Evolutionary conservation across 2,797 vertebrate genomes (phyloP), one percentile per base, ranked within the genome.

Genomic region (Danio aesculapii): DNA sequence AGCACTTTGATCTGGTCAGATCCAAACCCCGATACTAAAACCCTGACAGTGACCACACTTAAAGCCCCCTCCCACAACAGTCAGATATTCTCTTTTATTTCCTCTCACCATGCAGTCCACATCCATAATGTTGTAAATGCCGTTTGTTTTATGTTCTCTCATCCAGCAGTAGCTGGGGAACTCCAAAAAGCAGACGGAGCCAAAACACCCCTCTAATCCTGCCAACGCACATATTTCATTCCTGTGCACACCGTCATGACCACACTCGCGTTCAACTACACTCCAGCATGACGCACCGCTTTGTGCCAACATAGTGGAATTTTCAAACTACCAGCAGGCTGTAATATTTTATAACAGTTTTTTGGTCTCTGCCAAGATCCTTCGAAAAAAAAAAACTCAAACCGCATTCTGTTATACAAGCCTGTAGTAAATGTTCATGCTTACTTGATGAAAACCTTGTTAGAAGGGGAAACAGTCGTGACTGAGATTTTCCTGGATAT

Each of bases 1-100:
- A 17, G 49, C 30, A 72, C 86, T 88, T 87, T 87, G 43, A 84
- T 85, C 76, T 85, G 39, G 59, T 81, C 44, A 44, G 81, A 86
- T 87, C 83, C 81, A 52, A 85, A 71, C 77, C 64, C 72, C 83
- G 68, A 81, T 53, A 75, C 57, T 67, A 50, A 50, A 77, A 77
- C 69, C 58, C 77, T 82, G 74, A 79, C 83, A 78, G 53, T 81
- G 61, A 75, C 82, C 46, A 70, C 83, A 46, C 41, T 78, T 80
- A 66, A 39, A 58, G 82, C 76, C 59, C 81, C 63, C 52, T 53
- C 53, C 77, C 72, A 79, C 72, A 83, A 74, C 81, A 83, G 75
- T 44, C 63, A 58, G 21, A 73, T 39, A 39, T 78, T 70, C 74
- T 57, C 61, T 47, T 59, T 55, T 71, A 58, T 66, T 63, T 72